Evolutionary conservation across 2,888 invertebrate genomes (phyloP).

Genomic region (Aporophyla lueneburgensis): DNA sequence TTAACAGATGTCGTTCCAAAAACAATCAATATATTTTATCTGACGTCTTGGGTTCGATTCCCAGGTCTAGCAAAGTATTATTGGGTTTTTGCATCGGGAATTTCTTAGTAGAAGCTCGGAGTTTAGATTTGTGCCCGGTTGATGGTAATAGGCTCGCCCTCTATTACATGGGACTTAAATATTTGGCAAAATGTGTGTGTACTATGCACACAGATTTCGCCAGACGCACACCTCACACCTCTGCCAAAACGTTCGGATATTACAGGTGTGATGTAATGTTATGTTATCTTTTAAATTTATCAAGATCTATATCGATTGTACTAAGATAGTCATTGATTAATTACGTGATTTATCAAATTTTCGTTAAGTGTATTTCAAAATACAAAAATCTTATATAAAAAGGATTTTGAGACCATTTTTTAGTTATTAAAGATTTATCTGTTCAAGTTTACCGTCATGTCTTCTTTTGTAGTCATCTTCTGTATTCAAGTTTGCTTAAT

Average conservation of each 20-base stretch:
- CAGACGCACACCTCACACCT: too few species aligned
- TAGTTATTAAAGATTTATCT: conserved; percentile 22
- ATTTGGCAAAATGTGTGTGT: neutral
- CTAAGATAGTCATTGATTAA: conserved; percentile 3
- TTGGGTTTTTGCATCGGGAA: neutral
- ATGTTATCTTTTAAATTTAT: conserved; percentile 9
- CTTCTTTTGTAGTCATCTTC: conserved; percentile 21
- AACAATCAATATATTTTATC: neutral
- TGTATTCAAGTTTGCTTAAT: conserved; percentile 44
- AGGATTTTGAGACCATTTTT: neutral
- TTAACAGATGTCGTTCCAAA: conserved; percentile 15
- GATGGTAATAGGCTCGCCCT: too few species aligned
- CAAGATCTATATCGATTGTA: conserved; percentile 16
- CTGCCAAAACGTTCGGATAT: neutral
- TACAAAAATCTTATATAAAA: conserved; percentile 28
- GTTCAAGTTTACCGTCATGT: conserved; percentile 16
- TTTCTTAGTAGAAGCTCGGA: neutral
- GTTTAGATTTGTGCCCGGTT: neutral
- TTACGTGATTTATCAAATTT: conserved; percentile 12
- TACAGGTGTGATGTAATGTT: neutral
- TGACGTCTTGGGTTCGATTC: neutral
- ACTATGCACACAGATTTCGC: too few species aligned
- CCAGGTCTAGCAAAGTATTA: neutral
- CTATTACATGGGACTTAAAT: neutral
- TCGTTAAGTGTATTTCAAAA: conserved; percentile 21